Evolutionary conservation across 2,888 invertebrate genomes (phyloP).

Genomic region (Anthophora plumipes): DNA sequence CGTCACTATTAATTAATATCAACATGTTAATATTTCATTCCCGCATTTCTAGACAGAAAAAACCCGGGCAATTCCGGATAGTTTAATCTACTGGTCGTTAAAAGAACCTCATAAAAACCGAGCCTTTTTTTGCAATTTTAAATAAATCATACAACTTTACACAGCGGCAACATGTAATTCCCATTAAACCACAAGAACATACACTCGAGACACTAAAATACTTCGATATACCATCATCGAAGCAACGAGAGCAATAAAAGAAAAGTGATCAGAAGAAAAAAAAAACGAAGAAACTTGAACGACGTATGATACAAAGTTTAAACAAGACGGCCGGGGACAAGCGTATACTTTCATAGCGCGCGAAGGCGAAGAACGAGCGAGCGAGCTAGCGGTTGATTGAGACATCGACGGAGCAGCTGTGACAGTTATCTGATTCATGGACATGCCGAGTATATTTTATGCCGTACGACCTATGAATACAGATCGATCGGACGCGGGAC

Average conservation of each 20-base stretch:
- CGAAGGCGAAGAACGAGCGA: constrained; percentile 61
- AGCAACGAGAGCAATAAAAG: not conserved
- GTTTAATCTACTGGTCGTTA: too few species aligned
- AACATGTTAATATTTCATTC: too few species aligned
- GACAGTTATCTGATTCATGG: constrained; percentile 85
- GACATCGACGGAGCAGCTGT: constrained; percentile 83
- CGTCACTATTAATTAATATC: too few species aligned
- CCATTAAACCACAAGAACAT: not conserved
- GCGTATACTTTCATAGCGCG: constrained; percentile 39
- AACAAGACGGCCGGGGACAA: constrained; percentile 64
- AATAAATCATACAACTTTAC: too few species aligned
- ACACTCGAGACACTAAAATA: not conserved
- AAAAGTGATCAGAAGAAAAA: not conserved
- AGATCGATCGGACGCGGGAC: constrained; percentile 80
- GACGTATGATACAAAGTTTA: not conserved
- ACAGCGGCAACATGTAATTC: too few species aligned
- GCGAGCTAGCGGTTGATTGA: constrained; percentile 78
- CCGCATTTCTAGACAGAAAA: too few species aligned
- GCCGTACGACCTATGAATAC: constrained; percentile 85
- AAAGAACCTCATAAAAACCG: too few species aligned
- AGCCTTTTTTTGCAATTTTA: too few species aligned
- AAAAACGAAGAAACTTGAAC: not conserved
- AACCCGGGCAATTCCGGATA: too few species aligned
- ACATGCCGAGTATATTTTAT: constrained; percentile 85
- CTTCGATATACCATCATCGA: not conserved